Conservation (phyloP, 2,888 invertebrate species). For the Pardosa pseudoannulata region DNA sequence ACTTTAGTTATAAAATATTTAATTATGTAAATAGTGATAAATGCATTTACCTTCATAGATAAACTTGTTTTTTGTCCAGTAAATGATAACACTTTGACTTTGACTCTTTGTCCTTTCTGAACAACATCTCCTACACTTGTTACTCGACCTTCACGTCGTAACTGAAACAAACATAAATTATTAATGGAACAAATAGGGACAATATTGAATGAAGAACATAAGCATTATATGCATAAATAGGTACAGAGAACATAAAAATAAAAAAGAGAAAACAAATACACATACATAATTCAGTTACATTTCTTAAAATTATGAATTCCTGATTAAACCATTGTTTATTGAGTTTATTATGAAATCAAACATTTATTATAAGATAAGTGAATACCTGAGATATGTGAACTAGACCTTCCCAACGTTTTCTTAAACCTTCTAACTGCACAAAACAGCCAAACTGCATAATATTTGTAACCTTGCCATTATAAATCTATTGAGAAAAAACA, state of each 20-base stretch:
- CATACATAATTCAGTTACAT: no score
- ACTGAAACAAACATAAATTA: slow-evolving; percentile 79
- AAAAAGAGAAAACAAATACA: no score
- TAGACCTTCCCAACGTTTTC: slow-evolving; percentile 92
- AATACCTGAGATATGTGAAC: slow-evolving; percentile 91
- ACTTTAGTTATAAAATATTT: no score
- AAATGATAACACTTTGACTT: slow-evolving; percentile 89
- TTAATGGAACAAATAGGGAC: no score
- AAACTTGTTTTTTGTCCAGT: slow-evolving; percentile 96
- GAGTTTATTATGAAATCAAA: no score
- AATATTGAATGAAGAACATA: not conserved
- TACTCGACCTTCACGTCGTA: slow-evolving; percentile 94
- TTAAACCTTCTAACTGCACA: slow-evolving; percentile 93
- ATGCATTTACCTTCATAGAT: slow-evolving; percentile 92
- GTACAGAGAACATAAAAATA: no score
- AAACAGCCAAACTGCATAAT: slow-evolving; percentile 99
- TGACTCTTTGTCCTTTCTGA: slow-evolving; percentile 90
- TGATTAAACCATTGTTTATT: no score
- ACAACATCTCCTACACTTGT: slow-evolving; percentile 96
- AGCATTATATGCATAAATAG: no score
- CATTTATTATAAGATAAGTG: no score
- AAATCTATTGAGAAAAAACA: slow-evolving; percentile 82
- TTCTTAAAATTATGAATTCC: no score
- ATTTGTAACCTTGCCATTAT: slow-evolving; percentile 94
- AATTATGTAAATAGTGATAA: no score